Evolutionary conservation across 2,797 vertebrate species (phyloP).

Genomic region (Neopelma chrysocephalum): DNA sequence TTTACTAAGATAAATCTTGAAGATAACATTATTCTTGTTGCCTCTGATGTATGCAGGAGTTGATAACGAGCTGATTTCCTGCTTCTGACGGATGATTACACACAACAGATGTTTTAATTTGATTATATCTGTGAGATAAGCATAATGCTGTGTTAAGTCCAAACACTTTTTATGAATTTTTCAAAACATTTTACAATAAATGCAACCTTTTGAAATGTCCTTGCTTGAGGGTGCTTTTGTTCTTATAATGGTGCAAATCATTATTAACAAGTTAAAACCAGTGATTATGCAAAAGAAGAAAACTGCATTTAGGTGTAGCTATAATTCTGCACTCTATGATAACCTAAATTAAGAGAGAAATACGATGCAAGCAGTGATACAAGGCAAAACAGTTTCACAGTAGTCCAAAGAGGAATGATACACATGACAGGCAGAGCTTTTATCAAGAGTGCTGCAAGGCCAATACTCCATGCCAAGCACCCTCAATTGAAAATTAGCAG

Average conservation of each 20-base stretch:
- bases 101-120: constrained; percentile 63
- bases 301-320: not conserved
- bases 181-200: constrained; percentile 5
- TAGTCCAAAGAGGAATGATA: not conserved
- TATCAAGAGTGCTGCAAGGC: not conserved
- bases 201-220: constrained; percentile 45
- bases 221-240: not conserved
- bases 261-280: constrained; percentile 14
- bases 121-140: constrained; percentile 61
- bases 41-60: constrained; percentile 24
- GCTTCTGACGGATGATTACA: constrained; percentile 40
- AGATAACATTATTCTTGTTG: constrained; percentile 51
- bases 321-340: not conserved
- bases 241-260: constrained; percentile 2
- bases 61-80: constrained; percentile 53
- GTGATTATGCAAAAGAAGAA: not conserved
- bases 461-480: not conserved
- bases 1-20: constrained; percentile 23
- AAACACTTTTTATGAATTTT: constrained; percentile 20
- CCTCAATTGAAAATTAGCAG: constrained; percentile 10
- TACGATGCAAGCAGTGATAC: not conserved
- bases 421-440: not conserved
- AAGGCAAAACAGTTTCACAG: not conserved
- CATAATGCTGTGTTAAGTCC: constrained; percentile 12
- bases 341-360: not conserved